Evolutionary conservation across 2,113 vertebrate genomes (phyloP), one percentile per base, ranked within the genome.

Genomic region (Epinephelus fuscoguttatus): DNA sequence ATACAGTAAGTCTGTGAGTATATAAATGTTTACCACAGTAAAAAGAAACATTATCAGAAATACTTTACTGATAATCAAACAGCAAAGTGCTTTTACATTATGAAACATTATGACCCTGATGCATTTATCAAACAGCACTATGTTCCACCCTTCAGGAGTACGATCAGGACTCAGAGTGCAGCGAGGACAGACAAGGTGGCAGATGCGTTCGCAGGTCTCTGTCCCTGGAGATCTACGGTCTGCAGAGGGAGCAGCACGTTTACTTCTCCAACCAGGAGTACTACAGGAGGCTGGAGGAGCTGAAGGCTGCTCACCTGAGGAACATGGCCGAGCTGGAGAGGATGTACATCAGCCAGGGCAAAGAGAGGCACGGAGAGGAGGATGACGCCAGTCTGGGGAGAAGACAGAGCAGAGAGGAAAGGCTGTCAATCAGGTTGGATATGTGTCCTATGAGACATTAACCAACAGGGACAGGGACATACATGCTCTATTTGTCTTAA

Each of bases 251-350:
- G 75, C 64, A 93, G 84, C 92, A 92, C 12, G 80, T 97, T 45
- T 76, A 72, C 79, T 86, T 89, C 83, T 96, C 97, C 75, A 97
- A 98, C 88, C 94, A 95, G 82, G 97, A 97, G n/a, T 98, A 98
- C 94, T 97, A 97, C 94, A 85, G 89, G 90, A 96, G 97, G 84
- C 91, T 98, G 37, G 96, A 97, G 84, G 96, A 96, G 80, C 79
- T 99, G 85, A 98, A 97, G 93, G 93, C 89, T 3, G 92, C 95
- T 18, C 97, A 98, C 85, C 50, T 96, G 88, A 93, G 96, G 81
- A 96, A 95, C 67, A 97, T 98, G 95, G 95, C 95, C 33, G 95
- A 96, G 73, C 88, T 99, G 91, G 96, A 97, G 87, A 95, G 82
- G 49, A 94, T 99, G 95, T 97, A 96, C 91, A 93, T 80, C 63